Base-by-base conservation (phyloP, 2,113 vertebrate species). In the Corvus hawaiiensis region DNA sequence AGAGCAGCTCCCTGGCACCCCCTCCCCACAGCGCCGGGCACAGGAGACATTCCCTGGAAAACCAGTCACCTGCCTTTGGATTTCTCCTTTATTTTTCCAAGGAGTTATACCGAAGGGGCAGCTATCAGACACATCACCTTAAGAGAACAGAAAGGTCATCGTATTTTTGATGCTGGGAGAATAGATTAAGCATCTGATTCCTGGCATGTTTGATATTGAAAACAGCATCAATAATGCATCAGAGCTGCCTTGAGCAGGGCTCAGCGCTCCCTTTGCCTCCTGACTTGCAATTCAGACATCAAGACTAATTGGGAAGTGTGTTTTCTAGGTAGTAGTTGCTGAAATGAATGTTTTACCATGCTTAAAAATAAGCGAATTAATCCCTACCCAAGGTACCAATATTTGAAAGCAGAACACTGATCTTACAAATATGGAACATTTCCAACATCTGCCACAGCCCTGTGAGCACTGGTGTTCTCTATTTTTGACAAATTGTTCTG, bases 211-310 rank as follows among this genome's bases (percentile, higher is more conserved):
- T 96, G 90, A 89, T 90, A 90, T 86, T 93, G 95, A 96, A 93
- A 93, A 59, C 9, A 90, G 79, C 91, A 97, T 96, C 64, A 96
- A 96, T 95, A 95, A 96, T 96, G 90, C 93, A 96, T 90, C 82
- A 89, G 88, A 77, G 83, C 63, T 85, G 84, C 76, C 88, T 93
- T n/a, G 35, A 91, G 88, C 79, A 37, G 68, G 63, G 62, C 80
- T 90, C 62, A 17, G 73, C 33, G 2, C 48, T 86, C 68, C n/a
- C 54, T 82, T 32, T 87, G 89, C 69, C 84, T 94, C 83, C 93
- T 82, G 90, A 76, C 85, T 93, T 16, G 16, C 51, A 46, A 77
- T 76, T 72, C 95, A 81, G 69, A 54, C 85, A 91, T 84, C 91
- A 92, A 91, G 80, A 54, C 89, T 96, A 91, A 95, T 81, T 90